phyloP scores from a whole-genome alignment of 2,113 vertebrate genomes.

The Ardeotis arabs region DNA sequence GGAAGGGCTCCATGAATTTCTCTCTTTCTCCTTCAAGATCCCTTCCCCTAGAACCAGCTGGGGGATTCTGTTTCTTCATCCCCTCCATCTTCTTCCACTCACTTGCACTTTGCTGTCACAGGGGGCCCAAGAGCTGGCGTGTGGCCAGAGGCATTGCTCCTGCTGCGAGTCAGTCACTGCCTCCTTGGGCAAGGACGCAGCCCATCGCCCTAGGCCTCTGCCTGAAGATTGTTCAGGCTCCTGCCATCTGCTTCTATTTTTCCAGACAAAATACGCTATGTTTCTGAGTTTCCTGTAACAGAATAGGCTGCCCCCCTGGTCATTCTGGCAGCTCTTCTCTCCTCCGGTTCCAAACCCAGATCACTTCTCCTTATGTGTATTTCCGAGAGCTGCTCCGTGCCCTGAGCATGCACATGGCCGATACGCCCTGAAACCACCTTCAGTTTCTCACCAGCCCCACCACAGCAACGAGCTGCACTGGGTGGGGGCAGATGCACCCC shows the following conservation, averaged over 20 bases:
- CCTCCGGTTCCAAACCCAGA: neutral
- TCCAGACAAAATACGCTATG: neutral
- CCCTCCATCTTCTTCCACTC: neutral
- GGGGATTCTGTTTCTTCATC: neutral
- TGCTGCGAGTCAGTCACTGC: neutral
- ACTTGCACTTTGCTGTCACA: neutral
- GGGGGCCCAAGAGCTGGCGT: neutral
- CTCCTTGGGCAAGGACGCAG: neutral
- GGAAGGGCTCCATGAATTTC: neutral
- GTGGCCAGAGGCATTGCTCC: fast-evolving
- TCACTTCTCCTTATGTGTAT: neutral
- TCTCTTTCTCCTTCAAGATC: neutral
- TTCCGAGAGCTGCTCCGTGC: neutral
- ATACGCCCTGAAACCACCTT: neutral
- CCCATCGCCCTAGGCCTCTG: neutral
- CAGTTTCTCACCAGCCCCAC: neutral
- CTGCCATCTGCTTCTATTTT: constrained; percentile 49
- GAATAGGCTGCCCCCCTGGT: neutral
- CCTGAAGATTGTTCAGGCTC: neutral
- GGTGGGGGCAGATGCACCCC: neutral
- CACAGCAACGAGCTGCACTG: fast-evolving
- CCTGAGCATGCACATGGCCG: neutral
- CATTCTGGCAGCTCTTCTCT: constrained; percentile 42
- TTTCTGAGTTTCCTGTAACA: neutral
- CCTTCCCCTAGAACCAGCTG: neutral